These are phyloP conservation scores for Melangyna quadrimaculata DNA, from an alignment of 2,888 invertebrate species.

Conservation along the genomic window DNA sequence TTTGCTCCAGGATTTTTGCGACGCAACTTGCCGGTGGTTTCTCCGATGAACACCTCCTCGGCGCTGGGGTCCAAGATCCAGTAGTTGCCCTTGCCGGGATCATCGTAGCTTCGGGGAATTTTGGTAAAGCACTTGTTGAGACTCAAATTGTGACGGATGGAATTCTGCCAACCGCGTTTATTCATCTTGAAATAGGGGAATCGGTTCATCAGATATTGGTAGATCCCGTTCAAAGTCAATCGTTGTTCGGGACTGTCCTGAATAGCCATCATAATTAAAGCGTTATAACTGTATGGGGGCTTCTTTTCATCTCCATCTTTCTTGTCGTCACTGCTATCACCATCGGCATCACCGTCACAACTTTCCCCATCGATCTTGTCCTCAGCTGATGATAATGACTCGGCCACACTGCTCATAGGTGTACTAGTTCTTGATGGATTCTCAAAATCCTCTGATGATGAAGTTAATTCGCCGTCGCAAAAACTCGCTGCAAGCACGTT, in stretches of 20 bases:
- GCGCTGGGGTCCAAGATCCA: conserved; percentile 99
- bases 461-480: conserved; percentile 76
- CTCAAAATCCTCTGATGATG: conserved; percentile 78
- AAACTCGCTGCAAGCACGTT: conserved; percentile 33
- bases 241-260: conserved; percentile 95
- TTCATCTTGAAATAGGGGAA: conserved; percentile 99
- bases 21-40: conserved; percentile 97
- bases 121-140: conserved; percentile 99
- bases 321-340: conserved; percentile 73
- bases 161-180: conserved; percentile 99
- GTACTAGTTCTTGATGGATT: conserved; percentile 79
- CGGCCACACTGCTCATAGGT: conserved; percentile 79
- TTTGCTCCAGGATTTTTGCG: conserved; percentile 95
- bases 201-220: conserved; percentile 98
- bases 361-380: conserved; percentile 72
- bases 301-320: conserved; percentile 86
- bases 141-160: conserved; percentile 97
- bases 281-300: conserved; percentile 99
- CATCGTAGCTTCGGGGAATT: conserved; percentile 97
- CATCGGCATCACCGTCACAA: conserved; percentile 73
- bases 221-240: conserved; percentile 96
- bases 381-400: conserved; percentile 75
- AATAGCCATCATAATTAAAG: conserved; percentile 99
- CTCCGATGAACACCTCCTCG: conserved; percentile 99
- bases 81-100: conserved; percentile 99